Percentiles rank a stretch among this genome's conserved stretches.
Conservation (phyloP, 2,888 invertebrate genomes). For the Lycia hirtaria region DNA sequence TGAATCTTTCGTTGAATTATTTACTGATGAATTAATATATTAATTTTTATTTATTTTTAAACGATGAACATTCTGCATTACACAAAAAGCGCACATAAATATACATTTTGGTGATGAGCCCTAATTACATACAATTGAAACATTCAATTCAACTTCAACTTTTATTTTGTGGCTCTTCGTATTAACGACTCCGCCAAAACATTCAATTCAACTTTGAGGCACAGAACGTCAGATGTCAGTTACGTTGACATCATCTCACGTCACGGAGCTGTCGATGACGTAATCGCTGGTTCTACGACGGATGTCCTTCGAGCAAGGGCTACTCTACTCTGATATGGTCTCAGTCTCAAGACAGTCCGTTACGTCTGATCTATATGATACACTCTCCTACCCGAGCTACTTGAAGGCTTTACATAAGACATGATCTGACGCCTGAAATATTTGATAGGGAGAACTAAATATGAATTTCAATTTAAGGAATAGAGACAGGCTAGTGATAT, state of each 20-base stretch:
- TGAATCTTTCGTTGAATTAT: background rate
- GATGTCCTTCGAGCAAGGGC: slow-evolving; percentile 66
- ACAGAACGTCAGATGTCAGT: slow-evolving; percentile 1
- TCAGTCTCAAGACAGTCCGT: slow-evolving; percentile 84
- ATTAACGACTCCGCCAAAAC: too few relatives aligned
- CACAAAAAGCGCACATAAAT: background rate
- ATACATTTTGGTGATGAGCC: too few relatives aligned
- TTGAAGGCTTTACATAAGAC: background rate
- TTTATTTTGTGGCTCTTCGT: too few relatives aligned
- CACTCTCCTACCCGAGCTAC: slow-evolving; percentile 82
- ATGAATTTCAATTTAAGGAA: background rate
- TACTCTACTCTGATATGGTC: slow-evolving; percentile 83
- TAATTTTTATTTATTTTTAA: too few relatives aligned
- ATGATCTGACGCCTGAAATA: background rate
- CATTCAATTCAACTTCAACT: too few relatives aligned
- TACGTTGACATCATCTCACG: slow-evolving; percentile 26
- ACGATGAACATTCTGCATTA: background rate
- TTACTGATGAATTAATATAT: background rate
- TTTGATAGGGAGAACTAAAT: background rate
- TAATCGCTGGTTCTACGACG: slow-evolving; percentile 81
- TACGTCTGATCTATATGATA: slow-evolving; percentile 80
- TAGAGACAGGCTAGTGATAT: background rate
- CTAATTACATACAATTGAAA: background rate
- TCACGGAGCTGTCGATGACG: slow-evolving; percentile 45
- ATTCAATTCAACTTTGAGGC: background rate